Base-by-base conservation (phyloP, 2,797 vertebrate species). In the Hippocampus kuda region DNA sequence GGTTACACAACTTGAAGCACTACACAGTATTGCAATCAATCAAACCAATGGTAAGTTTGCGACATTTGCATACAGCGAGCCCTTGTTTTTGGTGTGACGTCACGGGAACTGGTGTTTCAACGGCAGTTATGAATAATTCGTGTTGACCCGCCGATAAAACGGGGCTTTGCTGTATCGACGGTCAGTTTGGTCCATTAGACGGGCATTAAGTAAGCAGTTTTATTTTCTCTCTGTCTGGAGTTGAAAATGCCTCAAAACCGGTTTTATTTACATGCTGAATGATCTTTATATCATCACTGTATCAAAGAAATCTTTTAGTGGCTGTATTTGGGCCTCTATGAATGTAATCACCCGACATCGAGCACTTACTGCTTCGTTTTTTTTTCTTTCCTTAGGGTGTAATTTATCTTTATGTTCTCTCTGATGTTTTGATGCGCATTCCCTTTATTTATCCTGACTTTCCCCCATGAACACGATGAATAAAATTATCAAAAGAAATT, bases 1-100 rank as follows among this genome's bases (percentile, higher is more conserved):
- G 84, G 88, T 92, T n/a, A 70, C 90, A 88, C 26, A 20, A 72
- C 71, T 53, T 65, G 72, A 30, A 70, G 26, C 65, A 57, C 54
- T 66, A 10, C 57, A 69, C 54, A 38, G 34, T 51, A 66, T 59
- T 70, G 30, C 16, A 38, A 61, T 61, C 59, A 16, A 30, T 60
- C 57, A 26, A 57, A 57, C 12, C n/a, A 53, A 22, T 9, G 0
- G 20, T 4, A 49, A 34, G 34, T 46, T 44, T 44, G 42, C 12
- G 0, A 46, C 10, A 48, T 70, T 53, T 90, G 85, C n/a, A 30
- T 10, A 53, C 2, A 26, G 49, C 20, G 4, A 20, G 20, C 6
- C 44, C 44, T 46, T 46, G 44, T 46, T 46, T 46, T 4, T 13
- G 12, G 44, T 13, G 34, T 38, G 34, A 38, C 34, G 34, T 38